These are phyloP conservation scores for Serilophus lunatus DNA, from an alignment of 2,113 vertebrate genomes.

Conservation along the genomic window DNA sequence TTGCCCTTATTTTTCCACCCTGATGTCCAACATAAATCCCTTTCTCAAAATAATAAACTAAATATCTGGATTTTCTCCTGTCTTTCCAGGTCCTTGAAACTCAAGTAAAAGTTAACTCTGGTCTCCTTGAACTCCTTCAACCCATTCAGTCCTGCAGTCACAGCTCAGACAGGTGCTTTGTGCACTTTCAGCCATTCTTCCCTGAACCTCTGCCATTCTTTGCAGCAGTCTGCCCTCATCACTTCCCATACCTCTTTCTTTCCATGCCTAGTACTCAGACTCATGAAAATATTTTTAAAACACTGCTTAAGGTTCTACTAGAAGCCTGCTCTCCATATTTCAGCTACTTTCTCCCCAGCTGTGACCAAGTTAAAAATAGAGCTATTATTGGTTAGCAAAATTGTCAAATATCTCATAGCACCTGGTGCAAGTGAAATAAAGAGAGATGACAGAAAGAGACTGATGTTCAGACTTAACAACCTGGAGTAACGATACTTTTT, in stretches of 20 bases:
- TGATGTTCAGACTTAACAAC: background rate
- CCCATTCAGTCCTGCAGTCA: background rate
- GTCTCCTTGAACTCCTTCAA: background rate
- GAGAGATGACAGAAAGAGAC: background rate
- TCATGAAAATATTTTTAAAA: background rate
- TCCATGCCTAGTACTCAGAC: background rate
- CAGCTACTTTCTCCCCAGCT: background rate
- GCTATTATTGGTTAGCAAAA: background rate
- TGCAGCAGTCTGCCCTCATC: background rate
- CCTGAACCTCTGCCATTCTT: background rate
- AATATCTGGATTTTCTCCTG: background rate
- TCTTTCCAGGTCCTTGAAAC: background rate
- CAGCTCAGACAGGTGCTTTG: background rate
- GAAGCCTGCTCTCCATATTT: background rate
- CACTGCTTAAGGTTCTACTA: background rate
- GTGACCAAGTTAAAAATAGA: background rate
- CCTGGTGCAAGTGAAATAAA: background rate
- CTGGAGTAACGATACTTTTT: background rate
- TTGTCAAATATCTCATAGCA: background rate
- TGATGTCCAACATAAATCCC: rapidly evolving
- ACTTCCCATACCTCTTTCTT: background rate
- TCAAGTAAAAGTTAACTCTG: background rate
- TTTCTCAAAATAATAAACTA: background rate
- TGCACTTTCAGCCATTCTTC: background rate
- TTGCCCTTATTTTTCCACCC: background rate